phyloP scores from a whole-genome alignment of 2,113 vertebrate genomes.

The Australoheros scitulus region DNA sequence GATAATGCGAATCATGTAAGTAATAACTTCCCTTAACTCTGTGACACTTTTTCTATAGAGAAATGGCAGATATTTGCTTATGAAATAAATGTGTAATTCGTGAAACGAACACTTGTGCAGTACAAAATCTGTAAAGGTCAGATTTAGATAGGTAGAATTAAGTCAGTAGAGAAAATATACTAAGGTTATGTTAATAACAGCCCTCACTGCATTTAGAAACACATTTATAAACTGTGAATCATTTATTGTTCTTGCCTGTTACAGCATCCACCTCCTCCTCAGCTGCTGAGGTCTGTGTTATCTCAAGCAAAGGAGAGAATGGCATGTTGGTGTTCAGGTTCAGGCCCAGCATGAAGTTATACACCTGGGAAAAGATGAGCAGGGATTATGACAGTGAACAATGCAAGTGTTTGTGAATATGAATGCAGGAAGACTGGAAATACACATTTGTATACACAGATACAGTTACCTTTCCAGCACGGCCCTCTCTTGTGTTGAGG shows the following conservation, averaged over 20 bases:
- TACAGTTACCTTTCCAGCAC: slow-evolving; percentile 87
- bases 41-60: not conserved
- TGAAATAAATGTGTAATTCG: too few species aligned
- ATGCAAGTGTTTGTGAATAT: not conserved
- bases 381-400: not conserved
- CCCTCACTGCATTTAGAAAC: not conserved
- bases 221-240: not conserved
- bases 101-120: too few species aligned
- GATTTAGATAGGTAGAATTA: accelerated
- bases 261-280: slow-evolving; percentile 89
- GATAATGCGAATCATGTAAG: not conserved
- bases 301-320: slow-evolving; percentile 78
- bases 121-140: not conserved
- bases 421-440: not conserved
- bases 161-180: not conserved
- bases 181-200: not conserved
- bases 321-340: slow-evolving; percentile 90
- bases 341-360: slow-evolving; percentile 98
- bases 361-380: slow-evolving; percentile 71
- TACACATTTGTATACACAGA: accelerated
- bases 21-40: not conserved
- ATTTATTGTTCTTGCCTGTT: slow-evolving; percentile 78
- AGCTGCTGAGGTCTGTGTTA: slow-evolving; percentile 71
- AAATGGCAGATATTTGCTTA: too few species aligned
- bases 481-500: slow-evolving; percentile 95